These are phyloP conservation scores for Crocuta crocuta DNA, from an alignment of 2,113 vertebrate species.

Conservation along the genomic window DNA sequence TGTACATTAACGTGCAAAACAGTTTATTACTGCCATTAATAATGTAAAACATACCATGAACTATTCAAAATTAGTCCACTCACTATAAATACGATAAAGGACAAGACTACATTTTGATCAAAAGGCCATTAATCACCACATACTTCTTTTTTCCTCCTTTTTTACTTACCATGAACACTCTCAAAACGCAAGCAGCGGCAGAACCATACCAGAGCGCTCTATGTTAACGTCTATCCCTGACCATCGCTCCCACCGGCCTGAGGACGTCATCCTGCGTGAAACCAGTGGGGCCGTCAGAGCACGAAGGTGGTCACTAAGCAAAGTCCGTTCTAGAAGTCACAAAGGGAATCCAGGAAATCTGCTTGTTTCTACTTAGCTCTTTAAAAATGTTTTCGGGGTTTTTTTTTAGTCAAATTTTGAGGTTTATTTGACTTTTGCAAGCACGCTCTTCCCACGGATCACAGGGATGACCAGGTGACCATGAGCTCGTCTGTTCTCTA, in stretches of 20 bases:
- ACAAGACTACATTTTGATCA: background rate
- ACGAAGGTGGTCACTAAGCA: accelerated
- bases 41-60: slow-evolving; percentile 24
- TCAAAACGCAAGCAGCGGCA: background rate
- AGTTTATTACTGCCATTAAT: background rate
- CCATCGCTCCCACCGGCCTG: accelerated
- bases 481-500: accelerated
- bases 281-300: background rate
- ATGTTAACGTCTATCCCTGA: accelerated
- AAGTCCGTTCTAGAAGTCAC: background rate
- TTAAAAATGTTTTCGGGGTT: background rate
- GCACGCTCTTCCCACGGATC: accelerated
- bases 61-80: background rate
- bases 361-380: background rate
- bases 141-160: background rate
- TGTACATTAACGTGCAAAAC: background rate
- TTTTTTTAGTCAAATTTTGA: background rate
- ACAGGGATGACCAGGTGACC: background rate
- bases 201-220: too few species aligned
- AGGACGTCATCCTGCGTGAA: accelerated
- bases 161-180: background rate
- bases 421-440: background rate
- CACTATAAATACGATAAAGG: slow-evolving; percentile 36
- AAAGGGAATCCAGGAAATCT: background rate
- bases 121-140: slow-evolving; percentile 39